Evolutionary conservation across 2,797 vertebrate species (phyloP).

Genomic region (Microhierax caerulescens): DNA sequence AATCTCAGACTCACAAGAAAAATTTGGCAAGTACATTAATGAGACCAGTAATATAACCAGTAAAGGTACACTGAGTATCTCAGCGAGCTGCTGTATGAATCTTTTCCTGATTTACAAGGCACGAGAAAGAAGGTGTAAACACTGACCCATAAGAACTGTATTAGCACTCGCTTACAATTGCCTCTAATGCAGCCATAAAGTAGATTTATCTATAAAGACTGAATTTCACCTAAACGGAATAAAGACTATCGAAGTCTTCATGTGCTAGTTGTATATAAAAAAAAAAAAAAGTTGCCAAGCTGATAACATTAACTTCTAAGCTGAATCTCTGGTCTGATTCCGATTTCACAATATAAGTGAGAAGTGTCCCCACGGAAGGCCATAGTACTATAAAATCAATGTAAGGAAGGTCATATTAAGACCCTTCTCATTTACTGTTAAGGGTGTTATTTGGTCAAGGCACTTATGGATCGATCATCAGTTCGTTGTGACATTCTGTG

Average conservation of each 20-base stretch:
- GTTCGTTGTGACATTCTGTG: neutral
- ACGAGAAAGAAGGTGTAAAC: neutral
- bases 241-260: neutral
- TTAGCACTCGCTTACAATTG: neutral
- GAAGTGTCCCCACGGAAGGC: neutral
- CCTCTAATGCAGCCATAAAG: neutral
- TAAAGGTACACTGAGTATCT: neutral
- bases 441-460: neutral
- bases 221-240: neutral
- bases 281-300: neutral
- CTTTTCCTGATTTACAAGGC: neutral
- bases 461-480: neutral
- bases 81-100: neutral
- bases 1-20: neutral
- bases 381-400: neutral
- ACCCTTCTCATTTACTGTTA: neutral
- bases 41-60: neutral
- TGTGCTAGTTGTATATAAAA: neutral
- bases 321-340: neutral
- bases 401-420: neutral
- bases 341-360: neutral
- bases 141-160: rapidly evolving
- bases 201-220: neutral
- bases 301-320: neutral
- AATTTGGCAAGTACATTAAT: neutral